Conservation (phyloP, 1,140 invertebrate genomes). For the Drosophila watanabei region DNA sequence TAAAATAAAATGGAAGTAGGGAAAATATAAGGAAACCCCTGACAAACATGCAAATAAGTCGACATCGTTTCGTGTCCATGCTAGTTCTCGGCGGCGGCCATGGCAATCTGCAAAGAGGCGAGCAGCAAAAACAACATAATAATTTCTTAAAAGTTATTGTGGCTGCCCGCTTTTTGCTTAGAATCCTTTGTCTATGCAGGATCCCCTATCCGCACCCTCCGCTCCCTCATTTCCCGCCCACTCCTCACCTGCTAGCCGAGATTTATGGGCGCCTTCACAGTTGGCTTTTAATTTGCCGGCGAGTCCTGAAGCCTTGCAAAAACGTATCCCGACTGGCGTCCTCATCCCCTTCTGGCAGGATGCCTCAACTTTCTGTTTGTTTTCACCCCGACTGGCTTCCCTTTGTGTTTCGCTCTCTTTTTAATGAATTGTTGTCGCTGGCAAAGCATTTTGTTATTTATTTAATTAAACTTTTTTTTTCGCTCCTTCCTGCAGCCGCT, state of each 20-base stretch:
- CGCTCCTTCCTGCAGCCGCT: conserved; percentile 40
- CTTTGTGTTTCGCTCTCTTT: conserved; percentile 46
- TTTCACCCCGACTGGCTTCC: conserved; percentile 41
- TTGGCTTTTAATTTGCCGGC: conserved; percentile 76
- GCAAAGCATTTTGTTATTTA: conserved; percentile 82
- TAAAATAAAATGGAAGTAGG: conserved; percentile 9
- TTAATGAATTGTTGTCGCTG: conserved; percentile 66
- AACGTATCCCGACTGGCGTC: conserved; percentile 41
- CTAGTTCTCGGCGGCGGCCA: conserved; percentile 28
- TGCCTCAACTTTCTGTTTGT: conserved; percentile 67
- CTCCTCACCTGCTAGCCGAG: conserved; percentile 47
- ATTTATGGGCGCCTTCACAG: conserved; percentile 71
- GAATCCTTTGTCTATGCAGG: conserved; percentile 62
- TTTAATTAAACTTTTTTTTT: conserved; percentile 77
- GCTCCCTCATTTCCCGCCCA: not conserved
- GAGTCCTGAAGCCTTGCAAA: conserved; percentile 57
- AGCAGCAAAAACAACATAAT: conserved; percentile 38
- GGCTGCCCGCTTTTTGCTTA: conserved; percentile 44
- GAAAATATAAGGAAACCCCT: conserved; percentile 1
- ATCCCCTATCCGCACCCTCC: not conserved
- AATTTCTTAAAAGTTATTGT: conserved; percentile 68
- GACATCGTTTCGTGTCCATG: conserved; percentile 55
- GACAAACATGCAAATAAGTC: conserved; percentile 56
- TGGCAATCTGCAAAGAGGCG: conserved; percentile 23
- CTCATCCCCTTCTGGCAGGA: conserved; percentile 27